Evolutionary conservation across 2,888 invertebrate species (phyloP), one percentile per base, ranked within the genome.

Genomic region (Himalopsyche japonica): DNA sequence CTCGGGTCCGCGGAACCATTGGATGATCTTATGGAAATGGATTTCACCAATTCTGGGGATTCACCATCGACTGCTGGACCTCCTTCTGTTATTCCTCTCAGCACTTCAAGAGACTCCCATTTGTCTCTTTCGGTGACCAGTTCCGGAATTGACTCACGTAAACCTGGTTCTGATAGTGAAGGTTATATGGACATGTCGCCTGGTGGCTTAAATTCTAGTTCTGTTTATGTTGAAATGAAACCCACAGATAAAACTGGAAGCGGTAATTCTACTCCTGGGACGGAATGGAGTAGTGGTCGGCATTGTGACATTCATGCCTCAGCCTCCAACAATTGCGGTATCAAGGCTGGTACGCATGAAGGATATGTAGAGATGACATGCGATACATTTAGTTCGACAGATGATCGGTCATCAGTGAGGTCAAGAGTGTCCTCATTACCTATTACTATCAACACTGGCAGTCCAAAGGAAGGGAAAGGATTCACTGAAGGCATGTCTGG

Each of bases 1-100:
- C 91, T 91, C 87, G 93, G 93, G 87, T 93, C 93, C 76, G 93
- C 93, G 76, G 94, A 94, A 87, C 92, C 93, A 1, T 94, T 95
- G 93, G 95, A 95, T 87, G 96, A 97, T 91, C 93, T 97, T 88
- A 97, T 97, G 96, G 96, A 96, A 91, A 93, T 97, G 87, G 95
- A 96, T 89, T 96, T 95, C 88, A 81, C 85, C 79, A 82, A 86
- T 82, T 47, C 84, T 85, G 85, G 88, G 80, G 85, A 87, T 57
- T 82, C 90, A 64, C 89, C 90, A 0, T 88, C 89, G 34, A 27
- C 27, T 47, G 78, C 81, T 76, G 37, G 82, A 57, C 83, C 82
- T 48, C 32, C 77, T 30, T 18, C 83, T 34, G 70, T 37, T 85
- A 90, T 90, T 87, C 89, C 86, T 87, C 89, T 30, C 86, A 89